These are phyloP conservation scores for Mamestra brassicae DNA, from an alignment of 2,888 invertebrate genomes.

Conservation along the genomic window DNA sequence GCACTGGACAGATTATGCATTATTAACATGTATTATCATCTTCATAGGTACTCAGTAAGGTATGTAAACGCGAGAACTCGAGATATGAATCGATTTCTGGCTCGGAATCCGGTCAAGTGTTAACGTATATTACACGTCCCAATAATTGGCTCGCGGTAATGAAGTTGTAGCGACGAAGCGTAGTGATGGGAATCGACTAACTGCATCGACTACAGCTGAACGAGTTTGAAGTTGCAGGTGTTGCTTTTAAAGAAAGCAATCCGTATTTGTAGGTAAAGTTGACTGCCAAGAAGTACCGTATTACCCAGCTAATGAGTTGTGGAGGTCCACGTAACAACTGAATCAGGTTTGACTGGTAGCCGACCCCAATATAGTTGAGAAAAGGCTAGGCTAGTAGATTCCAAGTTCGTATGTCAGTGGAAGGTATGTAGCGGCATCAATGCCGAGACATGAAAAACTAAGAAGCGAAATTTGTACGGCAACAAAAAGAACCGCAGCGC, in stretches of 20 bases:
- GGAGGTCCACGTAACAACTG: no score
- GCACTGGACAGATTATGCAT: not conserved
- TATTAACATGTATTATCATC: not conserved
- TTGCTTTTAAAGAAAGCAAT: not conserved
- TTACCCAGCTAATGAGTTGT: no score
- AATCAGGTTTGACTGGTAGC: no score
- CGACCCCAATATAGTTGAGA: no score
- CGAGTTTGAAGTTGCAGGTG: not conserved
- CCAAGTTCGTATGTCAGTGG: no score
- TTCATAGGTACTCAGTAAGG: conserved; percentile 15
- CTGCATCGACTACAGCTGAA: conserved; percentile 38
- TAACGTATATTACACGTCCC: conserved; percentile 72
- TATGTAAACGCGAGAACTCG: conserved; percentile 57
- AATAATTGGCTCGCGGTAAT: conserved; percentile 80
- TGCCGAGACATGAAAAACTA: no score
- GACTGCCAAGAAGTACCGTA: not conserved
- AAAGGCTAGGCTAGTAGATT: no score
- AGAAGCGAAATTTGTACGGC: no score
- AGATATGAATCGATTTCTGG: conserved; percentile 64
- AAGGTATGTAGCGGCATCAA: no score
- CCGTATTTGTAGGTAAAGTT: not conserved
- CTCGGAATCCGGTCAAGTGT: conserved; percentile 72
- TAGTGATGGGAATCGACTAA: conserved; percentile 60
- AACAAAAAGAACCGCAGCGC: no score
- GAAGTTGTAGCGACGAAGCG: conserved; percentile 71